Evolutionary conservation across 2,113 vertebrate genomes (phyloP), one percentile per base, ranked within the genome.

Genomic region (Nannobrachium achirus): DNA sequence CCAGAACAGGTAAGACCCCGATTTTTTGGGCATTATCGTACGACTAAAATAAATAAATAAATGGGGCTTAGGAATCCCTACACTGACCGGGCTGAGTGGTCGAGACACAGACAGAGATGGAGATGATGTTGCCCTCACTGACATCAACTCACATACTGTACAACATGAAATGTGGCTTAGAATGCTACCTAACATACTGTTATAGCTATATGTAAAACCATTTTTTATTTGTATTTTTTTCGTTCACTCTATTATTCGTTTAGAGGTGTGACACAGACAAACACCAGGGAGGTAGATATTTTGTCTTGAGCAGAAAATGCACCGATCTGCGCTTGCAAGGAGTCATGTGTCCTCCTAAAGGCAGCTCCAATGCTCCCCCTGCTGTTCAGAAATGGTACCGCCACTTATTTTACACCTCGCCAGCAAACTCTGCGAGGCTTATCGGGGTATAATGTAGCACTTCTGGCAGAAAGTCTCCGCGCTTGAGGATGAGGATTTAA

Each of bases 1-100:
- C 91, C 98, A 99, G 89, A 99, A 99, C 84, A 97, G 98, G 98
- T 99, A 87, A 85, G 65, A 8, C 39, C 14, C 2, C 25, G 3
- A 33, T 33, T 33, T 33, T 25, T 33, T 33, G 25, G 25, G 6
- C 25, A 33, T 5, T 5, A 33, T 33, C 6, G 25, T 33, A 33
- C 25, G 25, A 33, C 25, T 33, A n/a, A n/a, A n/a, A 2, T 33
- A 33, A 5, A 33, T 33, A 33, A 5, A 33, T 25, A 25, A 4
- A 25, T 25, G 1, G 20, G 25, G 25, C 25, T 33, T 33, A 1
- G 6, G 25, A 33, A 2, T 5, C 3, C 25, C 25, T n/a, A 50
- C 18, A 18, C 8, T 1, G 13, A 18, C 10, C 10, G 16, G 63
- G 8, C 42, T 40, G 18, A 66, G 50, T 1, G 16, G 13, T 41